Percentiles rank a stretch among this genome's conserved stretches.
Conservation (phyloP, 35 echinoderm and acorn worm species). For the Antedon bifida region DNA sequence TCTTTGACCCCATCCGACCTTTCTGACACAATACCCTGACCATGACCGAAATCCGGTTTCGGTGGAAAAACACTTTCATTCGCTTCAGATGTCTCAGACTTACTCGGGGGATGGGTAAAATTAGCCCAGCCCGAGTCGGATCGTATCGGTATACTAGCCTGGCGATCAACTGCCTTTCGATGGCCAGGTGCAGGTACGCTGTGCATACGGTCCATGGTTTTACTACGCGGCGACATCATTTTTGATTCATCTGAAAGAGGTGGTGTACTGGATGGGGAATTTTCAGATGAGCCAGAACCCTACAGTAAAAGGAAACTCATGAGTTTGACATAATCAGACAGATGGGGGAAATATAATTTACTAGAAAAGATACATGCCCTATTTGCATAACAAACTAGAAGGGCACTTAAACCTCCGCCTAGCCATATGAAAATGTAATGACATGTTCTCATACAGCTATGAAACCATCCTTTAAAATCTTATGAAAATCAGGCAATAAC, state of each 20-base stretch:
- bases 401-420: too few relatives aligned
- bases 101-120: not conserved
- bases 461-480: too few relatives aligned
- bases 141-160: not conserved
- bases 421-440: too few relatives aligned
- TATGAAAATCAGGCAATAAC: too few relatives aligned
- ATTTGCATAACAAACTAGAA: too few relatives aligned
- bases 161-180: not conserved
- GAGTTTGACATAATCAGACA: too few relatives aligned
- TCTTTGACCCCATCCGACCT: not conserved
- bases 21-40: not conserved
- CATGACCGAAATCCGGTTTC: not conserved
- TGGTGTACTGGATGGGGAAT: not conserved
- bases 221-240: not conserved
- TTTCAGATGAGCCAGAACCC: not conserved
- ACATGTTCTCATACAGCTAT: too few relatives aligned
- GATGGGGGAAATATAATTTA: too few relatives aligned
- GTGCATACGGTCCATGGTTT: not conserved
- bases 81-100: not conserved
- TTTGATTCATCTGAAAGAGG: not conserved
- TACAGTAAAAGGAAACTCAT: not conserved
- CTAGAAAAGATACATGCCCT: too few relatives aligned
- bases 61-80: not conserved
- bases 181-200: not conserved
- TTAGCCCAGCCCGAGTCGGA: not conserved